phyloP scores from a whole-genome alignment of 2,113 vertebrate species.

The Onychorhynchus coronatus region DNA sequence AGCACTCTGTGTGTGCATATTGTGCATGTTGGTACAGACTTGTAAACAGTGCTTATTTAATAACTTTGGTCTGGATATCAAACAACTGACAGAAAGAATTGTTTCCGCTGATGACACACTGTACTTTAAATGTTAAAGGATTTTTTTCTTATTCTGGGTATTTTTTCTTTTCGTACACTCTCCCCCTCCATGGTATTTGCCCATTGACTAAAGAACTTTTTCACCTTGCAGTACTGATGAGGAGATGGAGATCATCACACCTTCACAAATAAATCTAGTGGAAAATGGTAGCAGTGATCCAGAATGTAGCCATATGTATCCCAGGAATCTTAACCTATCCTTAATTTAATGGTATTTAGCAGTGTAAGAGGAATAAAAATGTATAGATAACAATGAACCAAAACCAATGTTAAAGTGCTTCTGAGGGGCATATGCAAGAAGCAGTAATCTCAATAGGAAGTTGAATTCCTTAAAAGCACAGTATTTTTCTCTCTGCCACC shows the following conservation, averaged over 20 bases:
- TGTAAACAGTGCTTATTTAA: not conserved
- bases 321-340: not conserved
- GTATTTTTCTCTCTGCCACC: not conserved
- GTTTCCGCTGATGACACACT: not conserved
- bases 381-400: not conserved
- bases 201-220: not conserved
- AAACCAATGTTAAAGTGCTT: not conserved
- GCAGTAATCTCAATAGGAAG: not conserved
- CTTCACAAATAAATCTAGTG: not conserved
- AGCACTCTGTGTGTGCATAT: not conserved
- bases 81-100: not conserved
- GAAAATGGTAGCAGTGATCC: not conserved
- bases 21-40: not conserved
- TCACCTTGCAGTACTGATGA: not conserved
- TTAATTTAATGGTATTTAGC: not conserved
- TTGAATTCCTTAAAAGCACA: not conserved
- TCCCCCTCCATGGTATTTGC: not conserved
- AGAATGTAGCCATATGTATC: not conserved
- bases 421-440: not conserved
- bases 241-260: not conserved
- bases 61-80: not conserved
- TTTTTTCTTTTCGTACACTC: not conserved
- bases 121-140: not conserved
- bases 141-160: not conserved
- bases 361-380: not conserved